phyloP scores from a whole-genome alignment of 2,888 invertebrate genomes.

The Xiphydria camelus region DNA sequence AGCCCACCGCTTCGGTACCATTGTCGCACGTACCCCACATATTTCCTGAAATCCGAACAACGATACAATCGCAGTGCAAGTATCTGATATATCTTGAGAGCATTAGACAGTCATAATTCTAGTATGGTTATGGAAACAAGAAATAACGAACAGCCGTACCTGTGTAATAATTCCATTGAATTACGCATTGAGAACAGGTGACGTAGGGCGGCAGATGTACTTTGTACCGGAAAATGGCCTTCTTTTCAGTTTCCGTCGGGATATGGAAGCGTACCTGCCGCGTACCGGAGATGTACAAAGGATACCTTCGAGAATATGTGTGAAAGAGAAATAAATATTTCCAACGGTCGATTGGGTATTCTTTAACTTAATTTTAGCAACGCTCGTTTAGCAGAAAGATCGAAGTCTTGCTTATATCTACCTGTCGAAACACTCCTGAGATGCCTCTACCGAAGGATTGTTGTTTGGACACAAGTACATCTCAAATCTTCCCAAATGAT shows the following conservation, averaged over 20 bases:
- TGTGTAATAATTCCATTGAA: slow-evolving; percentile 93
- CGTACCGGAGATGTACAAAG: slow-evolving; percentile 74
- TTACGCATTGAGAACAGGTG: slow-evolving; percentile 85
- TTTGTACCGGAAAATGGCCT: slow-evolving; percentile 67
- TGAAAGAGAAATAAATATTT: slow-evolving; percentile 6
- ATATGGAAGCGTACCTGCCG: slow-evolving; percentile 72
- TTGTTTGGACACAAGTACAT: slow-evolving; percentile 85
- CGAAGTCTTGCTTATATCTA: slow-evolving; percentile 37
- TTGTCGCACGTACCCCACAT: slow-evolving; percentile 89
- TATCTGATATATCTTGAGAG: too few species aligned
- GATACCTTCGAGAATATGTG: slow-evolving; percentile 68
- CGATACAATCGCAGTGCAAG: background rate
- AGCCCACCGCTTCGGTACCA: slow-evolving; percentile 85
- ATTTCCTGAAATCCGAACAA: slow-evolving; percentile 64
- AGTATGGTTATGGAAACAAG: too few species aligned
- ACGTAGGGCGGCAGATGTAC: slow-evolving; percentile 80
- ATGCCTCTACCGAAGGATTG: slow-evolving; percentile 75
- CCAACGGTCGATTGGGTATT: background rate
- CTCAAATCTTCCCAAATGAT: slow-evolving; percentile 86
- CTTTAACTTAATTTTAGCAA: background rate
- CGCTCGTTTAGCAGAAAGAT: too few species aligned
- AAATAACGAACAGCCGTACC: too few species aligned
- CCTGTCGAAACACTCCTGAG: slow-evolving; percentile 83
- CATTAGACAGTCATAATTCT: too few species aligned
- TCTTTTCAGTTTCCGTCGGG: slow-evolving; percentile 72